Conservation (phyloP, 2,888 invertebrate species). For the Dryomyza anilis region DNA sequence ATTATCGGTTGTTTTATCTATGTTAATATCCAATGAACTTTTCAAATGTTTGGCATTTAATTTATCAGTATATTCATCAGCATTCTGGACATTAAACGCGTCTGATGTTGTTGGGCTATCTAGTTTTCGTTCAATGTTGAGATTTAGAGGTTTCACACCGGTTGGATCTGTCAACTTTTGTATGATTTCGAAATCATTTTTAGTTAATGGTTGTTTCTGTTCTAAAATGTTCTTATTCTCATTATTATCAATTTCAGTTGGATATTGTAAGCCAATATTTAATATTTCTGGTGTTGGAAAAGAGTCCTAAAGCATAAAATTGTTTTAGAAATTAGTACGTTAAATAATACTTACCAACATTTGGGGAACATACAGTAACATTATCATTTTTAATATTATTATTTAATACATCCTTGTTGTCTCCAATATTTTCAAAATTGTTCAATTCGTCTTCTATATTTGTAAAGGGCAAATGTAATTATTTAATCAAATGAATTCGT, state of each 20-base stretch:
- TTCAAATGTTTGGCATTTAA: background rate
- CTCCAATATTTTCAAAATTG: no score
- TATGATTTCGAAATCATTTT: constrained; percentile 16
- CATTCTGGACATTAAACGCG: no score
- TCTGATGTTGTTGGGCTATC: no score
- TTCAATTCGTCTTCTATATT: no score
- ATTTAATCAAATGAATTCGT: no score
- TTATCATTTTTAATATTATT: no score
- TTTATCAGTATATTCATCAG: background rate
- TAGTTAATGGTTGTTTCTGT: constrained; percentile 2
- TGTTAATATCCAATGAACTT: background rate
- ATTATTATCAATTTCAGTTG: constrained; percentile 40
- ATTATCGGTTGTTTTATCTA: background rate
- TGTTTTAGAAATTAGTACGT: constrained; percentile 40
- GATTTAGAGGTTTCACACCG: background rate
- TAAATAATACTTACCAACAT: constrained; percentile 48
- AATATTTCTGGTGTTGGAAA: constrained; percentile 39
- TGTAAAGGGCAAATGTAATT: no score
- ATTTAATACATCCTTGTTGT: no score
- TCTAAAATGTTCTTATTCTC: constrained; percentile 30
- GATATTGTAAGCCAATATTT: constrained; percentile 49
- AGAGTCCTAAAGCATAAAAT: constrained; percentile 26
- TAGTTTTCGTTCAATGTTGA: no score
- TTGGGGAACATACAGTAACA: no score
- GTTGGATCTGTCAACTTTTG: constrained; percentile 15